Base-by-base conservation (phyloP, 2,888 invertebrate genomes). In the Oligia latruncula region DNA sequence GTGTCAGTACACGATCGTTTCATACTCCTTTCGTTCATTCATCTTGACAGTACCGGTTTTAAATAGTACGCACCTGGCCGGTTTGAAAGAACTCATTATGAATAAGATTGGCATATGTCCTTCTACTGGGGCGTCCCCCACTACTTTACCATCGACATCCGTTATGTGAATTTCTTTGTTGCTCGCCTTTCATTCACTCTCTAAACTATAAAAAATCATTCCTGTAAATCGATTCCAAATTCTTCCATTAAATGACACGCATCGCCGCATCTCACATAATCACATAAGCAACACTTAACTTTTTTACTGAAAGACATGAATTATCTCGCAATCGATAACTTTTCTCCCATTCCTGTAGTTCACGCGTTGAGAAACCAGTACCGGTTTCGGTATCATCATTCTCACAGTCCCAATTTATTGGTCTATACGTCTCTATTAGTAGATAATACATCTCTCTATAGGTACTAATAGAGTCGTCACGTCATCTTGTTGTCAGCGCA, bases 191-290 rank as follows among this genome's bases (percentile, higher is more conserved):
- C 43, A 43, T 66, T 35, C 0, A 13, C 17, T 20, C 15, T 60
- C 46, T 68, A 35, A 46, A 2, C n/a, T 6, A 62, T 11, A 79
- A 71, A 52, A 62, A 80, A 55, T 15, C 0, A 23, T n/a, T 46
- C 23, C 55, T n/a, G 40, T 84, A 40, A 81, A 81, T 85, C 0
- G 62, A 82, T 83, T 83, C 83, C 72, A 77, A 77, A 83, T 83
- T 83, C 78, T 77, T 83, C 83, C 87, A 83, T 83, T 58, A 77
- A 52, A 73, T 83, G 73, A 83, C 62, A 64, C 83, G 87, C 83
- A 15, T 40, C 66, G 6, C 0, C 55, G 72, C 72, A 77, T 71
- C 73, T 40, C 87, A 86, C 66, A 77, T 86, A 70, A 72, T 55
- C 82, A 71, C 35, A 64, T 60, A 60, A 68, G 66, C 46, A 68